Evolutionary conservation across 2,113 vertebrate species (phyloP).

Genomic region (Sander vitreus): DNA sequence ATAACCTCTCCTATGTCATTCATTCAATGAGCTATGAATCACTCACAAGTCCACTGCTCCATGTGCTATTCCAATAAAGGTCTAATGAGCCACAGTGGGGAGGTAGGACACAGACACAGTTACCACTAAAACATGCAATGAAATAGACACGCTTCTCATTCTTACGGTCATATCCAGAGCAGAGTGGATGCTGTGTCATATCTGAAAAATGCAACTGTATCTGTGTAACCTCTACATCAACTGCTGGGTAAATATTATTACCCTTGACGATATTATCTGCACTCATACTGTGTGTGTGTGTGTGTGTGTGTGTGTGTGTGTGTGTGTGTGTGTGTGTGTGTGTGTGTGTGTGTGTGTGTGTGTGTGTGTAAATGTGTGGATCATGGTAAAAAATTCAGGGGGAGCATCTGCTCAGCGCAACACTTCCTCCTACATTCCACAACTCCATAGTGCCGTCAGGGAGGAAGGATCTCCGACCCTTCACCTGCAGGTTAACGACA

Average conservation of each 20-base stretch:
- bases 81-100: conserved; percentile 34
- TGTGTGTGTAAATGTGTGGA: conserved; percentile 33
- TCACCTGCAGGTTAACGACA: conserved; percentile 82
- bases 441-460: conserved; percentile 56
- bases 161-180: conserved; percentile 15
- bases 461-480: conserved; percentile 73
- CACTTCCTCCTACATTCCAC: conserved; percentile 83
- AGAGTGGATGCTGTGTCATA: conserved; percentile 17
- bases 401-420: conserved; percentile 68
- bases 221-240: conserved; percentile 15
- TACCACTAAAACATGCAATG: conserved; percentile 13
- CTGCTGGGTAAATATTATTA: conserved; percentile 16
- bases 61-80: conserved; percentile 50
- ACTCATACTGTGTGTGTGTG: conserved; percentile 15
- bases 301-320: conserved; percentile 29
- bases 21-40: conserved; percentile 58
- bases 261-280: too few relatives aligned
- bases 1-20: conserved; percentile 58
- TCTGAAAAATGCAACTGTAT: conserved; percentile 29
- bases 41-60: conserved; percentile 28
- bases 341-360: not conserved
- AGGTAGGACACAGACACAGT: conserved; percentile 29
- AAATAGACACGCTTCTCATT: conserved; percentile 18
- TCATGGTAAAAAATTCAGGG: conserved; percentile 46
- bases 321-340: conserved; percentile 12